Evolutionary conservation across 2,797 vertebrate species (phyloP), one percentile per base, ranked within the genome.

Genomic region (Gorsachius magnificus): DNA sequence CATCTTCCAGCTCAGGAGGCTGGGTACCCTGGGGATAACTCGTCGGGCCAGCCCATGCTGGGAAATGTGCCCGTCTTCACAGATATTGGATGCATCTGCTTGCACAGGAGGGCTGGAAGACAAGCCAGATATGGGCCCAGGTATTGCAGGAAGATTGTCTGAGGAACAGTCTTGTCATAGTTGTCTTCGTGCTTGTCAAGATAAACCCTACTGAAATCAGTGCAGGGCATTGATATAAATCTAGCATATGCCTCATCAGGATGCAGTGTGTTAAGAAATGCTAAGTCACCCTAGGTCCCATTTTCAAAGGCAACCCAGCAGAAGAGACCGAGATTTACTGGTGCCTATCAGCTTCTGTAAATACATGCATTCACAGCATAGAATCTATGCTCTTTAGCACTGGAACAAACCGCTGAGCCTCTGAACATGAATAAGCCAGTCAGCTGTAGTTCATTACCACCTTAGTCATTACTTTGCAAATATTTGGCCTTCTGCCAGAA

Each of bases 391-490:
- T 60, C 33, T 77, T 78, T 21, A 66, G 14, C 0, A 1, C 57
- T 78, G 70, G 50, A 76, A 91, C 89, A 89, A 87, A 85, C 53
- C 0, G 0, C 68, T 76, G 72, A 89, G 72, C 76, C 36, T 95
- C 76, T 81, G 43, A 78, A 76, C 38, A n/a, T 38, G 51, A 83
- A 83, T 80, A 76, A 96, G 45, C 46, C 89, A 94, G 70, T 94
- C 94, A 93, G 66, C 72, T 96, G 95, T 78, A 81, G 79, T 86
- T 95, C 94, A 86, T 96, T 93, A 91, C 89, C 69, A 95, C 69
- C 84, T 95, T 94, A 94, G 94, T 96, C 96, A 96, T 88, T 95
- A 79, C 84, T 96, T 95, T 54, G 65, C 84, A 94, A 95, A 66
- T 88, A 92, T 81, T 92, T 97, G 96, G 84, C 19, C 65, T 92